A percentile compares a stretch with the other conserved stretches of the same genome.
phyloP scores from a whole-genome alignment of 2,113 vertebrate genomes.

The Anolis sagrei region DNA sequence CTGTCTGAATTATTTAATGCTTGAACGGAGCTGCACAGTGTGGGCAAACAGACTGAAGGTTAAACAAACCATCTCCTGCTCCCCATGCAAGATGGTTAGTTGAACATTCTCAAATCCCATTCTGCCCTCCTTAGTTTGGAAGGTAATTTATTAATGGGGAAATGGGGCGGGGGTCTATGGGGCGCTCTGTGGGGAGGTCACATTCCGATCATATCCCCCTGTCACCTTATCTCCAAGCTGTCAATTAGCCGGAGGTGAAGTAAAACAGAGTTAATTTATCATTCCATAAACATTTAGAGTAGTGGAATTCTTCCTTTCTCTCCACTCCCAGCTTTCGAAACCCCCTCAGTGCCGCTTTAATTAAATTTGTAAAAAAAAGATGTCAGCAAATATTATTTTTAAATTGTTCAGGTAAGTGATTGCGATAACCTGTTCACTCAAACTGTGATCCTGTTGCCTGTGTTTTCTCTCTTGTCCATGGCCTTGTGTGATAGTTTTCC shows the following conservation, averaged over 20 bases:
- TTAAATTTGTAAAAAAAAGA: constrained; percentile 19
- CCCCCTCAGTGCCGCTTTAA: neutral
- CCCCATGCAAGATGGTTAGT: constrained; percentile 10
- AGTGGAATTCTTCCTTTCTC: neutral
- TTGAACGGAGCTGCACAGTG: constrained; percentile 20
- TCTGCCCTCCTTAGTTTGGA: constrained; percentile 28
- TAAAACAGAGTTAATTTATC: constrained; percentile 52
- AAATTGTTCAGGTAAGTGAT: neutral
- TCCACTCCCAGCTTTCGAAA: neutral
- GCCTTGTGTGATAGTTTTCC: neutral
- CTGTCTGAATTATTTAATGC: constrained; percentile 21
- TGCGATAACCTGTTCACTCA: neutral
- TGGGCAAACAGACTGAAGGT: constrained; percentile 19
- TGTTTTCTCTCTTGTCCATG: neutral
- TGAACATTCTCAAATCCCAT: constrained; percentile 7
- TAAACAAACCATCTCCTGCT: constrained; percentile 11
- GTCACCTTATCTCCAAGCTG: constrained; percentile 50
- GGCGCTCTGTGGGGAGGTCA: constrained; percentile 17
- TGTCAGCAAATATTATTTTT: neutral
- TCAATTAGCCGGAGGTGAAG: neutral
- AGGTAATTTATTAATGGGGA: constrained; percentile 42
- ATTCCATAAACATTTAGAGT: constrained; percentile 15
- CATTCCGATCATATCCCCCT: constrained; percentile 57
- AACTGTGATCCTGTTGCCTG: neutral
- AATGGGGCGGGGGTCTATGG: neutral